Evolutionary conservation across 2,888 invertebrate genomes (phyloP).

Genomic region (Cantharis rufa): DNA sequence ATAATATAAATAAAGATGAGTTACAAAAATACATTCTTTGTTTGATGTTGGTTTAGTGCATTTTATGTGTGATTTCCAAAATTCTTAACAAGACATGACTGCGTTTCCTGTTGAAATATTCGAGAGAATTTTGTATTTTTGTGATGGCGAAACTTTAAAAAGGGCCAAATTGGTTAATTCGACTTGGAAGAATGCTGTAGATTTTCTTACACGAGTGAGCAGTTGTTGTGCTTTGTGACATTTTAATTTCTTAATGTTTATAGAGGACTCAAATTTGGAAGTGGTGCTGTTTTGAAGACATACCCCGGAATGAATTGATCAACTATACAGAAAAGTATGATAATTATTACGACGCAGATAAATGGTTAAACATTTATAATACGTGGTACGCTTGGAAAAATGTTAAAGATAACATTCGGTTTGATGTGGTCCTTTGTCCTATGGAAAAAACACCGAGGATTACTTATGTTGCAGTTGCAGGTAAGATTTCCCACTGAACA

Average conservation of each 20-base stretch:
- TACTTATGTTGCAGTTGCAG: constrained; percentile 49
- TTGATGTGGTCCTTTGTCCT: constrained; percentile 46
- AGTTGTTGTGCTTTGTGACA: neutral
- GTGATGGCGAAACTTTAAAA: constrained; percentile 51
- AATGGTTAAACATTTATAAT: constrained; percentile 49
- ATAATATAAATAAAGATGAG: neutral
- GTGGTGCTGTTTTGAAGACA: constrained; percentile 50
- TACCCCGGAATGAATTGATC: constrained; percentile 48
- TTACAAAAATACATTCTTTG: constrained; percentile 3
- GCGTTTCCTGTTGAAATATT: constrained; percentile 50
- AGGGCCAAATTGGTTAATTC: constrained; percentile 44
- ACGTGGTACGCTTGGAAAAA: constrained; percentile 51
- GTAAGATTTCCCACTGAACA: constrained; percentile 26
- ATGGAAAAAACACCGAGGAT: constrained; percentile 46
- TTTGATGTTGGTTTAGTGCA: neutral
- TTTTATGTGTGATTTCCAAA: neutral
- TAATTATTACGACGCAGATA: constrained; percentile 36
- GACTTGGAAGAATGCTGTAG: constrained; percentile 44
- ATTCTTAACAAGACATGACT: constrained; percentile 36
- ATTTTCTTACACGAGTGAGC: constrained; percentile 49
- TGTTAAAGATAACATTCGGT: constrained; percentile 42
- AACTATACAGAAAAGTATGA: constrained; percentile 48
- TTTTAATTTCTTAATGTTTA: neutral
- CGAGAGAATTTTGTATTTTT: constrained; percentile 49
- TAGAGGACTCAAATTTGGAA: constrained; percentile 51